Conservation (phyloP, 1,140 invertebrate species). For the Telenomus remus region DNA sequence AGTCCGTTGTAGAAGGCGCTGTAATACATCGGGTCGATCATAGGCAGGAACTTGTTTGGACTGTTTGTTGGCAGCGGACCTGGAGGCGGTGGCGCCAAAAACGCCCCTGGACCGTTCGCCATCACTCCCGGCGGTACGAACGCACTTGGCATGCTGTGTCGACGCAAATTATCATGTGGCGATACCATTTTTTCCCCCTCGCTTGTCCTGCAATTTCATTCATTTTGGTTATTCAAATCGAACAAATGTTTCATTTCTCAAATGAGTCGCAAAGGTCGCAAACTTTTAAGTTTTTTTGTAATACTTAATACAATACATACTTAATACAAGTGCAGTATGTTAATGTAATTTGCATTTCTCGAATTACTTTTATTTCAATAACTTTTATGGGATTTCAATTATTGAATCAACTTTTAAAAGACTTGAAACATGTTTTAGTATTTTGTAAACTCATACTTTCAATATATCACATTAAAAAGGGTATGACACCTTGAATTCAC, state of each 20-base stretch:
- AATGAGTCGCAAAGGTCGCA: too few species aligned
- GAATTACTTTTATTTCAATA: too few species aligned
- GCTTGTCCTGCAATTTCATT: conserved; percentile 40
- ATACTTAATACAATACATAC: too few species aligned
- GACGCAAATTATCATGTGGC: conserved; percentile 50
- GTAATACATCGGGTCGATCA: conserved; percentile 72
- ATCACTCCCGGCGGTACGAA: conserved; percentile 61
- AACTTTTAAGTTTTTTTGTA: neutral
- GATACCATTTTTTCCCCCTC: conserved; percentile 64
- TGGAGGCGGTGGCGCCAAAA: conserved; percentile 24
- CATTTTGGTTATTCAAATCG: neutral
- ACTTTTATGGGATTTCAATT: too few species aligned
- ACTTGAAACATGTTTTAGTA: too few species aligned
- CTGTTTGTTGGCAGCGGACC: conserved; percentile 61
- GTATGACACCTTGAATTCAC: too few species aligned
- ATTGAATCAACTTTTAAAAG: too few species aligned
- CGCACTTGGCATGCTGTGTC: conserved; percentile 67
- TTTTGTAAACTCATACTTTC: too few species aligned
- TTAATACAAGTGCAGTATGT: too few species aligned
- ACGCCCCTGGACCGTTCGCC: conserved; percentile 13
- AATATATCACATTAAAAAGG: too few species aligned
- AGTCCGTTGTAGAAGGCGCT: conserved; percentile 72
- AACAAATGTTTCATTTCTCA: too few species aligned
- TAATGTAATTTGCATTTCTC: too few species aligned
- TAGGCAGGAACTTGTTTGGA: conserved; percentile 70